Conservation (phyloP, 1,140 invertebrate species). For the Adoxophyes honmai region DNA sequence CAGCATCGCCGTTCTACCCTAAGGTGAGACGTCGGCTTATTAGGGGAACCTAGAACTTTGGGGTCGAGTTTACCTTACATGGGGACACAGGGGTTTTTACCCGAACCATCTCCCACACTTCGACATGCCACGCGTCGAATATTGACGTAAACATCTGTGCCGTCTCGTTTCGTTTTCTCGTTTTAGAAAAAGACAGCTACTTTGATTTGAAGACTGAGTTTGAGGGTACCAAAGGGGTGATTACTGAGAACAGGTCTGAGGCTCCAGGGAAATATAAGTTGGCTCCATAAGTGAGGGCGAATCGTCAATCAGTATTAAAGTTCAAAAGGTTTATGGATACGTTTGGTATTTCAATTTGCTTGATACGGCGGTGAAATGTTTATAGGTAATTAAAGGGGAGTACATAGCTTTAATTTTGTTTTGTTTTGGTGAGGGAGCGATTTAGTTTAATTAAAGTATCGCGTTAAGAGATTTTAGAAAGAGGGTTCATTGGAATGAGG, state of each 20-base stretch:
- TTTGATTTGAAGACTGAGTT: constrained; percentile 21
- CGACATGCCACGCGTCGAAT: constrained; percentile 6
- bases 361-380: constrained; percentile 30
- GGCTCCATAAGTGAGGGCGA: constrained; percentile 46
- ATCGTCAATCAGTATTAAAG: constrained; percentile 60
- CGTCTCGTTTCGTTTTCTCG: neutral
- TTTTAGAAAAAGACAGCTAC: constrained; percentile 23
- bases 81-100: constrained; percentile 49
- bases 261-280: constrained; percentile 64
- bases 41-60: constrained; percentile 71
- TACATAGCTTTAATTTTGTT: constrained; percentile 20
- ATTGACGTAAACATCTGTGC: neutral
- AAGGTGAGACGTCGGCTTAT: constrained; percentile 69
- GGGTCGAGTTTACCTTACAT: constrained; percentile 59
- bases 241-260: constrained; percentile 35
- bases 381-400: constrained; percentile 11
- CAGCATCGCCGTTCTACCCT: constrained; percentile 46
- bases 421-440: neutral
- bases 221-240: constrained; percentile 38
- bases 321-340: constrained; percentile 44
- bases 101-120: constrained; percentile 35
- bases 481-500: neutral
- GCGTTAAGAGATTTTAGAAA: constrained; percentile 1
- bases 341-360: constrained; percentile 54
- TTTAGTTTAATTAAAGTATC: constrained; percentile 1